Evolutionary conservation across 2,113 vertebrate species (phyloP).

Genomic region (Calypte anna): DNA sequence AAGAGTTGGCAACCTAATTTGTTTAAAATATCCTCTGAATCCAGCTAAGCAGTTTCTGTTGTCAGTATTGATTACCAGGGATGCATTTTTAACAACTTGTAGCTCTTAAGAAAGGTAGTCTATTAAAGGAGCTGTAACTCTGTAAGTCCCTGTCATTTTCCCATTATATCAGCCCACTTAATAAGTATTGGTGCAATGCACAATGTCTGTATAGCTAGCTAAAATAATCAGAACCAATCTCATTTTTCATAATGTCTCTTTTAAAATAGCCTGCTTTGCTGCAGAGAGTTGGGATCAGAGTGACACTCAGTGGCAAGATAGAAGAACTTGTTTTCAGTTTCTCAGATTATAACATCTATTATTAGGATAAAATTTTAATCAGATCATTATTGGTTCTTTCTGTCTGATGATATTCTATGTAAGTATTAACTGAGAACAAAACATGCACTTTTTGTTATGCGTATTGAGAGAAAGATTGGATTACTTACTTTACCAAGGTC

Average conservation of each 20-base stretch:
- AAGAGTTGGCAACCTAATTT: neutral
- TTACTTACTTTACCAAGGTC: neutral
- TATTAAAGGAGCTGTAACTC: neutral
- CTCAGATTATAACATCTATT: neutral
- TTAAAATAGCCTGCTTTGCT: neutral
- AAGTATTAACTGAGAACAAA: neutral
- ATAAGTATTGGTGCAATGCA: neutral
- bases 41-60: neutral
- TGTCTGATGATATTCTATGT: neutral
- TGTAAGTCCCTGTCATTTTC: neutral
- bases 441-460: neutral
- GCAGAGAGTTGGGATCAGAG: conserved; percentile 35
- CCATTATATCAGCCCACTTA: neutral
- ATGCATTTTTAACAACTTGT: neutral
- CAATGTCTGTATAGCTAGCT: neutral
- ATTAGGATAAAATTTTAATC: neutral
- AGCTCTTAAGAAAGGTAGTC: neutral
- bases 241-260: neutral
- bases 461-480: neutral
- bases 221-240: neutral
- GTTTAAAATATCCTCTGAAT: neutral
- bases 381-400: neutral
- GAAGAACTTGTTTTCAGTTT: conserved; percentile 4
- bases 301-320: conserved; percentile 64
- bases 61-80: neutral